Percentiles rank a stretch among this genome's conserved stretches.
phyloP scores from a whole-genome alignment of 2,113 vertebrate species.

The Oryzias curvinotus region DNA sequence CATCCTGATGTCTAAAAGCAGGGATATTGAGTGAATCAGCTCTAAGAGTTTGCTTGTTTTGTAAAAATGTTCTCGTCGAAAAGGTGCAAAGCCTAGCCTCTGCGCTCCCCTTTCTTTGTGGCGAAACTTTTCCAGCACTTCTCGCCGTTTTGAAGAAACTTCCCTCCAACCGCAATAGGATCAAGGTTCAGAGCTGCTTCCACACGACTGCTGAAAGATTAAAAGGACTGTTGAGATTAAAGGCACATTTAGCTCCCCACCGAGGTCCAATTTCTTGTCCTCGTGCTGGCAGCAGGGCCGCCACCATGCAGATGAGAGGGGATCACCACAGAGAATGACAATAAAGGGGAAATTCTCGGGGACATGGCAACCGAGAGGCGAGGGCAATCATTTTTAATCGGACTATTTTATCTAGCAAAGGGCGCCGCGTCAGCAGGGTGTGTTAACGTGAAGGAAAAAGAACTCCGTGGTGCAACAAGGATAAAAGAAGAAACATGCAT shows the following conservation, averaged over 20 bases:
- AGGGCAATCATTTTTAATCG: slow-evolving; percentile 62
- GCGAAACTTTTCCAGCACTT: slow-evolving; percentile 63
- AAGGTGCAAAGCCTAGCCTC: slow-evolving; percentile 44
- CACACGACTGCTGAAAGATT: slow-evolving; percentile 83
- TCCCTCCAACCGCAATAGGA: slow-evolving; percentile 73
- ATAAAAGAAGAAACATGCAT: neutral
- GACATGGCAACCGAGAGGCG: slow-evolving; percentile 42
- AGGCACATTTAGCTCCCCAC: slow-evolving; percentile 76
- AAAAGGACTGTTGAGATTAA: slow-evolving; percentile 80
- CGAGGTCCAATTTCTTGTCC: slow-evolving; percentile 72
- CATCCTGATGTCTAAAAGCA: slow-evolving; percentile 25
- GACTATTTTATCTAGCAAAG: slow-evolving; percentile 32
- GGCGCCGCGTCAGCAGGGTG: slow-evolving; percentile 21
- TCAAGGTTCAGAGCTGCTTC: slow-evolving; percentile 65
- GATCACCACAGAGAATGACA: slow-evolving; percentile 53
- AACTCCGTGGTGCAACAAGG: neutral
- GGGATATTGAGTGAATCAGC: slow-evolving; percentile 33
- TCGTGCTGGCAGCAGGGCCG: slow-evolving; percentile 48
- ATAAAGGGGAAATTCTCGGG: slow-evolving; percentile 52
- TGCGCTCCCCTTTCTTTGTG: slow-evolving; percentile 52
- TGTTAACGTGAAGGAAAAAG: slow-evolving; percentile 16
- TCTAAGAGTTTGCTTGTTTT: slow-evolving; percentile 62
- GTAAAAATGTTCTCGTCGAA: slow-evolving; percentile 53
- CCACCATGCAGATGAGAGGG: slow-evolving; percentile 73
- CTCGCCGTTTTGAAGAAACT: slow-evolving; percentile 65